Evolutionary conservation across 2,797 vertebrate species (phyloP).

Genomic region (Halcyon leucocephala): DNA sequence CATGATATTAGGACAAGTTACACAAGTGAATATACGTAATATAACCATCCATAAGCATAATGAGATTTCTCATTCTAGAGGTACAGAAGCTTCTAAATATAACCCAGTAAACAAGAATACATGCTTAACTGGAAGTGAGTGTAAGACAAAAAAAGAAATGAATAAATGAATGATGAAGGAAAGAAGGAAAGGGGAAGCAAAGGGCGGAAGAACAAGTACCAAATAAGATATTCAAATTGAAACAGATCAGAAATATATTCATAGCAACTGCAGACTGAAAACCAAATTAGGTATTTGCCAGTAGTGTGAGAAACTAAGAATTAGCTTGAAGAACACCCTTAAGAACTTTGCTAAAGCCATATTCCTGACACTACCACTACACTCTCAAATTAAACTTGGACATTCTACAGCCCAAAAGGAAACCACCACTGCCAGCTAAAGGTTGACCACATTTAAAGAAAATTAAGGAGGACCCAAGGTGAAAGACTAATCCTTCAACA

Average conservation of each 20-base stretch:
- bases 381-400: neutral
- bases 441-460: neutral
- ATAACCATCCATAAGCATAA: neutral
- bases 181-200: neutral
- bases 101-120: neutral
- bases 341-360: neutral
- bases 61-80: slow-evolving; percentile 17
- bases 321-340: neutral
- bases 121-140: neutral
- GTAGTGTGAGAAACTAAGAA: neutral
- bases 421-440: neutral
- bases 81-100: neutral
- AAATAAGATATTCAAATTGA: neutral
- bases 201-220: neutral
- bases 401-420: neutral
- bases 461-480: neutral
- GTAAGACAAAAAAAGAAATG: neutral
- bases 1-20: neutral
- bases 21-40: neutral
- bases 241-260: neutral
- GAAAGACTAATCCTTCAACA: neutral
- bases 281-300: neutral
- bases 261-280: neutral
- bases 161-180: neutral
- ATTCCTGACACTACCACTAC: neutral